Percentiles rank a stretch among this genome's conserved stretches.
Conservation (phyloP, 2,888 invertebrate genomes). For the Dusona sp. region DNA sequence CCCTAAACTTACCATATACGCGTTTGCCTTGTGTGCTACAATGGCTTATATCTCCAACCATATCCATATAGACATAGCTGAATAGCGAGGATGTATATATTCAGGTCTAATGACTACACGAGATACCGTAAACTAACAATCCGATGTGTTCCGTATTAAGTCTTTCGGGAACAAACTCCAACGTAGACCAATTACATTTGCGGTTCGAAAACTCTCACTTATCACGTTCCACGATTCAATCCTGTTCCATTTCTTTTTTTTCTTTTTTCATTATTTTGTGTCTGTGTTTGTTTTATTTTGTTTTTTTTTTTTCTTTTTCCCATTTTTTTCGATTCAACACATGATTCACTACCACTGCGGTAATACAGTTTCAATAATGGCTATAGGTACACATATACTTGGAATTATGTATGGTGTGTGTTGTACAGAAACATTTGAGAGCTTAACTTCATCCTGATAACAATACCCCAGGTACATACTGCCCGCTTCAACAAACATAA, state of each 20-base stretch:
- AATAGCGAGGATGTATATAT: slow-evolving; percentile 18
- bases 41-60: slow-evolving; percentile 26
- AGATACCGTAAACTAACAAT: slow-evolving; percentile 31
- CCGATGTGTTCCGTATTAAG: slow-evolving; percentile 29
- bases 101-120: slow-evolving; percentile 29
- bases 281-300: too few relatives aligned
- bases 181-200: slow-evolving; percentile 32
- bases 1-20: slow-evolving; percentile 25
- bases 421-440: slow-evolving; percentile 23
- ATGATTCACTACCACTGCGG: not conserved
- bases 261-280: too few relatives aligned
- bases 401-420: not conserved
- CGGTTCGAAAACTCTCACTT: slow-evolving; percentile 52
- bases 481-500: slow-evolving; percentile 5
- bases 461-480: not conserved
- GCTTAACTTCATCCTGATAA: not conserved
- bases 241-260: slow-evolving; percentile 10
- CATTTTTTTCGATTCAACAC: not conserved
- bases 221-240: slow-evolving; percentile 47
- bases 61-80: slow-evolving; percentile 21
- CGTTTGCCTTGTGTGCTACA: slow-evolving; percentile 26
- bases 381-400: not conserved
- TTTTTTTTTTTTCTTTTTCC: not conserved
- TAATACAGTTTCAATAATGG: not conserved
- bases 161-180: slow-evolving; percentile 39